A percentile compares a stretch with the other conserved stretches of the same genome.
phyloP scores from a whole-genome alignment of 2,797 vertebrate species.

The Mormyrus hasselquistii region DNA sequence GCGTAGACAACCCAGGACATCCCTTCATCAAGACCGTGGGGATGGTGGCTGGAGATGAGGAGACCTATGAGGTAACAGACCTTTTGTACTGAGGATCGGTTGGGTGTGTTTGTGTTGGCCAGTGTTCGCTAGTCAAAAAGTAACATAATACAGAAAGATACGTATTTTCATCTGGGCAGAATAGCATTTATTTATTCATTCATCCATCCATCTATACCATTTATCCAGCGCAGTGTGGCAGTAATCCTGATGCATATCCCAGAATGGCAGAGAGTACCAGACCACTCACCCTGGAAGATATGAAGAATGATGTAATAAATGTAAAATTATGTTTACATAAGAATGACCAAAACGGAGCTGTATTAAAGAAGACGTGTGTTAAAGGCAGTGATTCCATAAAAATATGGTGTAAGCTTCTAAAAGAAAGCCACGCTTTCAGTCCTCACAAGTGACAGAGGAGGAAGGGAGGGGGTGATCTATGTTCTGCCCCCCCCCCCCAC shows the following conservation, averaged over 20 bases:
- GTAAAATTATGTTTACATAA: background rate
- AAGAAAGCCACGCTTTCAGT: background rate
- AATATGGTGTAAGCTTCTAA: background rate
- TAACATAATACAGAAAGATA: background rate
- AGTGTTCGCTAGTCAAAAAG: background rate
- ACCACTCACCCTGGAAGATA: background rate
- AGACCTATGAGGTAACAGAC: slow-evolving; percentile 84
- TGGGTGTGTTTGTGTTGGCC: background rate
- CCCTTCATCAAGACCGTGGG: slow-evolving; percentile 90
- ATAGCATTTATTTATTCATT: background rate
- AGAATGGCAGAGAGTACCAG: background rate
- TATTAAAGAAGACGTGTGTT: background rate
- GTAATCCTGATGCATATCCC: background rate
- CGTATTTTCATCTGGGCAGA: background rate
- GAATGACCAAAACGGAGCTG: background rate
- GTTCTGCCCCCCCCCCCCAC: background rate
- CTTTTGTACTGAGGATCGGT: background rate
- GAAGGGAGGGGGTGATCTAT: background rate
- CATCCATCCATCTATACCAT: background rate
- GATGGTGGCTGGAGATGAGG: slow-evolving; percentile 87
- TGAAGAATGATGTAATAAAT: background rate
- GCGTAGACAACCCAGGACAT: slow-evolving; percentile 94
- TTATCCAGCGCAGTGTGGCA: background rate
- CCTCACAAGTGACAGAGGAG: background rate
- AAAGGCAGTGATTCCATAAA: background rate